These are phyloP conservation scores for Nephila pilipes DNA, from an alignment of 1,140 invertebrate genomes.

Conservation along the genomic window DNA sequence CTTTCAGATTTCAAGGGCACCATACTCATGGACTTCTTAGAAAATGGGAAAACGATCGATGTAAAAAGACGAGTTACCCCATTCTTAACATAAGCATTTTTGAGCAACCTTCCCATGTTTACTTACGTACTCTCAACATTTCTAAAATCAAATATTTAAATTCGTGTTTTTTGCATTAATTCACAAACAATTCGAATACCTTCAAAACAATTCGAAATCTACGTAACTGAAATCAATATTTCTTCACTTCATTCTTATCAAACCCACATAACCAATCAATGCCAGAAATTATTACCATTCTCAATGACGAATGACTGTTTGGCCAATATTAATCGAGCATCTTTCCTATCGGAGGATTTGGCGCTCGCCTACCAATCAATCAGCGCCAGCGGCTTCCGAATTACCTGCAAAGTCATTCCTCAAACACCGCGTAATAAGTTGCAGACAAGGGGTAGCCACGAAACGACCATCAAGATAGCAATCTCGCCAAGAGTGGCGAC, in stretches of 20 bases:
- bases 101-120: no score
- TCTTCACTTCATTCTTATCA: neutral
- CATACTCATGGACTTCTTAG: no score
- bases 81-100: no score
- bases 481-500: slow-evolving; percentile 56
- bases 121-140: no score
- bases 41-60: no score
- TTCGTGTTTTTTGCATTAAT: no score
- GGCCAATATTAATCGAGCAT: neutral
- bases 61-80: no score
- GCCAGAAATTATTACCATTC: neutral
- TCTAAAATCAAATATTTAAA: no score
- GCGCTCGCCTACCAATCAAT: slow-evolving; percentile 11
- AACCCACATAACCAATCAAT: neutral
- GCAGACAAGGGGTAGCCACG: slow-evolving; percentile 31
- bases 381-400: slow-evolving; percentile 23
- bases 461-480: slow-evolving; percentile 56
- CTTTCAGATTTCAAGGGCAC: no score
- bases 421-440: slow-evolving; percentile 37
- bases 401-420: slow-evolving; percentile 40
- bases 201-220: no score
- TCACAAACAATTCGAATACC: no score
- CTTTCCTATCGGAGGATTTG: slow-evolving; percentile 13
- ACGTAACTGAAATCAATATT: neutral
- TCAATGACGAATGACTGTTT: neutral